Conservation (phyloP, 2,797 vertebrate genomes). For the Chelidonichthys spinosus region DNA sequence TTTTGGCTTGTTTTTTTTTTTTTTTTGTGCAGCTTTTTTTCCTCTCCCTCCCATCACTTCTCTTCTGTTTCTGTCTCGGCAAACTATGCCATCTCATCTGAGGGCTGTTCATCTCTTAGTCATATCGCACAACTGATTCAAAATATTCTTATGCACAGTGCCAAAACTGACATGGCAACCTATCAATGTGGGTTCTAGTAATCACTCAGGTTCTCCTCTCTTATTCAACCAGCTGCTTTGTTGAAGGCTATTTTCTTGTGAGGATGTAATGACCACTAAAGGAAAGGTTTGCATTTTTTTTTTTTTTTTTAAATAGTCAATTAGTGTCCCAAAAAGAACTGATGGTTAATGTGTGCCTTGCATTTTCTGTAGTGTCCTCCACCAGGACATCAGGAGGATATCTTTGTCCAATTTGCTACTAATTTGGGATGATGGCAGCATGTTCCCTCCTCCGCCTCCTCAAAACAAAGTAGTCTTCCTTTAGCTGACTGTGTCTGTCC, state of each 20-base stretch:
- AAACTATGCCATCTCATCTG: conserved; percentile 54
- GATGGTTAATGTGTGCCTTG: conserved; percentile 31
- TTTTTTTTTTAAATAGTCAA: too few relatives aligned
- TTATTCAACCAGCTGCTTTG: conserved; percentile 30
- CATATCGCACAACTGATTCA: conserved; percentile 41
- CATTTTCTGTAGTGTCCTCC: conserved; percentile 24
- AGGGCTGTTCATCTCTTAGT: conserved; percentile 54
- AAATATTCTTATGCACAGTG: conserved; percentile 28
- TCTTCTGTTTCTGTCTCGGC: conserved; percentile 57
- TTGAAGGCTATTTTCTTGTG: conserved; percentile 33
- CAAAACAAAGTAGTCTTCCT: conserved; percentile 7
- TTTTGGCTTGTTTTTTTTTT: conserved; percentile 52
- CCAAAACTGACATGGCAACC: conserved; percentile 46
- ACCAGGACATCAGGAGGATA: conserved; percentile 43
- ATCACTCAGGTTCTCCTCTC: conserved; percentile 18
- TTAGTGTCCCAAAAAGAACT: conserved; percentile 41
- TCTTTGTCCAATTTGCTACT: conserved; percentile 48
- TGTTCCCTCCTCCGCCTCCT: conserved; percentile 18
- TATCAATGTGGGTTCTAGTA: conserved; percentile 33
- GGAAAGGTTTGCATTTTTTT: too few relatives aligned
- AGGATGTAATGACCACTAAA: conserved; percentile 6
- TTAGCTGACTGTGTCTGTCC: conserved; percentile 3
- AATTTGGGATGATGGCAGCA: conserved; percentile 49
- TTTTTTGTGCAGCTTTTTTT: conserved; percentile 57
- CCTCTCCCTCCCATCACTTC: conserved; percentile 3